Base-by-base conservation (phyloP, 2,113 vertebrate genomes). In the Barbus barbus region DNA sequence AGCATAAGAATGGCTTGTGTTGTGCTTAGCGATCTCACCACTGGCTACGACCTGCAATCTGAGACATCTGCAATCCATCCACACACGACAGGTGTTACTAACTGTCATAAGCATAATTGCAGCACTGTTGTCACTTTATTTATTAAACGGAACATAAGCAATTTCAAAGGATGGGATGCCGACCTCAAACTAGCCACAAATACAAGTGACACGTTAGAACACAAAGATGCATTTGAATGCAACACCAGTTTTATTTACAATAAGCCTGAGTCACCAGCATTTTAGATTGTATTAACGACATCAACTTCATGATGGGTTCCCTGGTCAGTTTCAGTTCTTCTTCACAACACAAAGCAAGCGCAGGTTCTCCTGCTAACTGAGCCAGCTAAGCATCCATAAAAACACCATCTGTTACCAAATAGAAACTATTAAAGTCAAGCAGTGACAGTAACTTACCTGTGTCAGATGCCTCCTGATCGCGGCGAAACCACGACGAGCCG, bases 31-130 rank as follows among this genome's bases (percentile, higher is more conserved):
- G 58, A 46, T 24, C 77, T 78, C 82, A 88, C 85, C 87, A 89
- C 87, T 76, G 90, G 89, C 89, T 91, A 91, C 92, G 89, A 91
- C 91, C 92, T 75, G 72, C 81, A 90, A 81, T 1, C n/a, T 12
- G 74, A 84, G 60, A 69, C 41, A 44, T 38, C 75, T 11, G 36
- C 31, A 36, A n/a, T 36, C 20, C 18, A 44, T 33, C 9, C 26
- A 75, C 41, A 77, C 22, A 60, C 16, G 56, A 63, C 77, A 61
- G 56, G 36, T 61, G 56, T 11, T 12, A 13, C 51, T 20, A 58
- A 58, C n/a, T n/a, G 76, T 36, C 31, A 38, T 4, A 41, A 4
- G 14, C 36, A 78, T 24, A 60, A 60, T 38, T 58, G 44, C 75
- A 77, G 5, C 11, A 12, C 46, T 56, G 28, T 51, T 14, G 26